Evolutionary conservation across 1,140 invertebrate species (phyloP).

Genomic region (Mercenaria mercenaria): DNA sequence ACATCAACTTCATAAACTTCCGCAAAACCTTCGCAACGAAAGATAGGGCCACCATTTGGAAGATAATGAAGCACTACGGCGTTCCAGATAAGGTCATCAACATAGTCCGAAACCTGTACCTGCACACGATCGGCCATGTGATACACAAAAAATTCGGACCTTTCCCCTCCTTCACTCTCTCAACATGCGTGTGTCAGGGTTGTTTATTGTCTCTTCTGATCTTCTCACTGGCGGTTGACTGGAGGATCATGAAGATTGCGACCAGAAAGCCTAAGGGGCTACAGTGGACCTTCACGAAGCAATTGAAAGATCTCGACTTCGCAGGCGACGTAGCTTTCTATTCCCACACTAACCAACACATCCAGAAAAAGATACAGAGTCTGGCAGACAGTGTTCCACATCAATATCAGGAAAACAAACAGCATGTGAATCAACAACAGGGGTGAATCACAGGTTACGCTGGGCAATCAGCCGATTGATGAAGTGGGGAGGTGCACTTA

Average conservation of each 20-base stretch:
- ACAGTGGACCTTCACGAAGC: neutral
- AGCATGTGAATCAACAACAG: constrained; percentile 52
- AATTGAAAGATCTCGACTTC: constrained; percentile 63
- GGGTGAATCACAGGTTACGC: neutral
- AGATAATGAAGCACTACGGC: constrained; percentile 33
- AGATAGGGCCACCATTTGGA: constrained; percentile 41
- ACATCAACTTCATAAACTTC: constrained; percentile 57
- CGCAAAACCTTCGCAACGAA: constrained; percentile 69
- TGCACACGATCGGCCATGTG: neutral
- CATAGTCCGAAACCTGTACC: constrained; percentile 3
- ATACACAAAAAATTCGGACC: neutral
- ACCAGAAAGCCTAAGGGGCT: neutral
- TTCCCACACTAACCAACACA: constrained; percentile 50
- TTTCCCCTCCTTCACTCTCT: too few relatives aligned
- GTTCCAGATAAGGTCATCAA: constrained; percentile 13
- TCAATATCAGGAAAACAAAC: constrained; percentile 53
- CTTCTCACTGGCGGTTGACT: constrained; percentile 3
- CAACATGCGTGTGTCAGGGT: constrained; percentile 31
- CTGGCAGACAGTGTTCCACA: constrained; percentile 17
- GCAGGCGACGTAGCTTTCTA: constrained; percentile 61
- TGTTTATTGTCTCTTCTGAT: constrained; percentile 26
- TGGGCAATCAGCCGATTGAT: constrained; percentile 11
- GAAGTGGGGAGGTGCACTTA: constrained; percentile 22
- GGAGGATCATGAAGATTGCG: neutral
- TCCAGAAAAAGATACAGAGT: constrained; percentile 46